Percentiles rank a stretch among this genome's conserved stretches.
These are phyloP conservation scores for Drosophila kambysellisi DNA, from an alignment of 2,888 invertebrate species.

Conservation along the genomic window DNA sequence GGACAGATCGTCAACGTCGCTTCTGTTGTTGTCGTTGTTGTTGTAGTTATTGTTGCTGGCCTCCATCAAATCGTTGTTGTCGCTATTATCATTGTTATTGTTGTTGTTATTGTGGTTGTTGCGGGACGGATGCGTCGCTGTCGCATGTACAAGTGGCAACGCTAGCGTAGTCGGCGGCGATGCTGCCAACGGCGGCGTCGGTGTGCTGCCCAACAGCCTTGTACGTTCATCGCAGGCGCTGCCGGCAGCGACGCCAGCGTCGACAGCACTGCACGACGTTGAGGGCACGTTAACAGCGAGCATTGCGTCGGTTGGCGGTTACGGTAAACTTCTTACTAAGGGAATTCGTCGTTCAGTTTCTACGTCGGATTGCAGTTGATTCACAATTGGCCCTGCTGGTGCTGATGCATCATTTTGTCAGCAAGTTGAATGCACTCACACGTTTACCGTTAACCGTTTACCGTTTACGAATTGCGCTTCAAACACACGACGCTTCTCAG, in stretches of 20 bases:
- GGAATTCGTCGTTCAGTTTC: constrained; percentile 40
- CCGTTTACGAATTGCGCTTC: constrained; percentile 31
- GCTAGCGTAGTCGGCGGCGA: constrained; percentile 64
- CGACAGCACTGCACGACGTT: constrained; percentile 29
- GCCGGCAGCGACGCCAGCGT: constrained; percentile 26
- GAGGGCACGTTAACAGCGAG: constrained; percentile 61
- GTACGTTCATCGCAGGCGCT: constrained; percentile 80
- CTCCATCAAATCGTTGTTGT: constrained; percentile 57
- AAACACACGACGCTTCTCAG: constrained; percentile 29
- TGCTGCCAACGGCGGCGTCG: constrained; percentile 42
- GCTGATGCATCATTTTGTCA: constrained; percentile 42
- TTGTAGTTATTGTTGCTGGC: constrained; percentile 47
- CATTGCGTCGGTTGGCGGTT: constrained; percentile 60
- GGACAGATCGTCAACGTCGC: constrained; percentile 63
- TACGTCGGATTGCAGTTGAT: constrained; percentile 23
- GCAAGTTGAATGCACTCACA: constrained; percentile 68
- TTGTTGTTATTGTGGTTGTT: constrained; percentile 73
- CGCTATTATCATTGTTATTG: constrained; percentile 38
- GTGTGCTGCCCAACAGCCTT: constrained; percentile 70
- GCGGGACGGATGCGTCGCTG: constrained; percentile 68
- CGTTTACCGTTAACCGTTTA: constrained; percentile 6
- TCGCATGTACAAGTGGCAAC: constrained; percentile 61
- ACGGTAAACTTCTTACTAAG: constrained; percentile 3
- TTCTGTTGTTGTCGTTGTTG: constrained; percentile 47
- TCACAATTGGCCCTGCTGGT: constrained; percentile 30